These are phyloP conservation scores for Tichodroma muraria DNA, from an alignment of 2,113 vertebrate species.

Conservation along the genomic window DNA sequence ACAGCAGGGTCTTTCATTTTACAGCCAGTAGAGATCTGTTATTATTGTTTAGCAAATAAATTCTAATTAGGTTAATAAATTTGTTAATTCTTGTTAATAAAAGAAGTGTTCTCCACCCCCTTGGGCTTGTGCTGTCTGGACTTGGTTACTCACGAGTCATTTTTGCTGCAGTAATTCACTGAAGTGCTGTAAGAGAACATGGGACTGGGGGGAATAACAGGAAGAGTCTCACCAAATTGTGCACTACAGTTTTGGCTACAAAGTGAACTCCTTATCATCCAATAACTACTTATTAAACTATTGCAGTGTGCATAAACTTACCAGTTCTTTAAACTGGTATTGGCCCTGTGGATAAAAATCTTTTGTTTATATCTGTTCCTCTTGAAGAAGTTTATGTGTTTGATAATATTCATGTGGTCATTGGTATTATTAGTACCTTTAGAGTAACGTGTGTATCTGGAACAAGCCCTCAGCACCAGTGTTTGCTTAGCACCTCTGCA, in stretches of 20 bases:
- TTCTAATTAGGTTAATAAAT: not conserved
- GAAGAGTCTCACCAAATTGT: not conserved
- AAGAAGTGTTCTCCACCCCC: not conserved
- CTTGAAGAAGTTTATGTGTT: not conserved
- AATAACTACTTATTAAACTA: not conserved
- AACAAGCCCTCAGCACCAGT: not conserved
- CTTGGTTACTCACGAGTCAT: accelerated
- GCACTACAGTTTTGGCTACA: not conserved
- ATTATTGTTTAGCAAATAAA: not conserved
- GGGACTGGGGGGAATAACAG: not conserved
- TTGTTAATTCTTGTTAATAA: not conserved
- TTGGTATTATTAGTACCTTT: not conserved
- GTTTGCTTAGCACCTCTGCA: not conserved
- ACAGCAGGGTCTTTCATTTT: not conserved
- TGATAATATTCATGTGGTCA: not conserved
- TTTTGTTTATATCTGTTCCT: not conserved
- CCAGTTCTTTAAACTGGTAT: not conserved
- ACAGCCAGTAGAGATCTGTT: not conserved
- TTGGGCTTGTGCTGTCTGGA: not conserved
- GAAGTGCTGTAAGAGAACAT: not conserved
- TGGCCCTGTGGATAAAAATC: not conserved
- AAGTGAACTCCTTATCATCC: not conserved
- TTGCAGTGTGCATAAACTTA: not conserved
- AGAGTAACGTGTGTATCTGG: not conserved
- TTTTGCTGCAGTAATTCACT: not conserved